A percentile compares a stretch with the other conserved stretches of the same genome.
These are phyloP conservation scores for Caenorhabditis briggsae DNA, from an alignment of 1,140 invertebrate genomes.

Conservation along the genomic window DNA sequence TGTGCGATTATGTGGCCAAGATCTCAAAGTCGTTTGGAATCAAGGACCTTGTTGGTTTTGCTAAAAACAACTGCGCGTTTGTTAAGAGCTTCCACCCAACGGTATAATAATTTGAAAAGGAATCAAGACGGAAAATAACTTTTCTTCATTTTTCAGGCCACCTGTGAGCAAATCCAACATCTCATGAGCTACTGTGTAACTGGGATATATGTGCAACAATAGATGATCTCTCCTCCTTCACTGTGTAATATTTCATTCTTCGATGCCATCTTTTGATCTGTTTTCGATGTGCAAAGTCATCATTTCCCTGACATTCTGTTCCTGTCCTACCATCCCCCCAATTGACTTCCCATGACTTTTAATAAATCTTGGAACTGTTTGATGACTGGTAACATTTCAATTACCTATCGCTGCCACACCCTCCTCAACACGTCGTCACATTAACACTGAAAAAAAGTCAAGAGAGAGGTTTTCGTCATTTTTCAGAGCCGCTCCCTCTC, in stretches of 20 bases:
- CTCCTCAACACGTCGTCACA: slow-evolving; percentile 16
- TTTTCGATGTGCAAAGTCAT: slow-evolving; percentile 10
- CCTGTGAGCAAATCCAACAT: slow-evolving; percentile 43
- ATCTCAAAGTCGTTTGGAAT: slow-evolving; percentile 34
- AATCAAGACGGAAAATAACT: no score
- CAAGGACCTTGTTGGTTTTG: slow-evolving; percentile 30
- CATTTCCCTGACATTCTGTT: slow-evolving; percentile 16
- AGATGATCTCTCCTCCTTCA: not conserved
- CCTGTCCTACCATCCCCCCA: slow-evolving; percentile 1
- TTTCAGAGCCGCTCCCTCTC: slow-evolving; percentile 31
- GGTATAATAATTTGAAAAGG: no score
- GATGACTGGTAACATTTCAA: not conserved
- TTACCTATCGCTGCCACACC: not conserved
- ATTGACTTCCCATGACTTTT: slow-evolving; percentile 35
- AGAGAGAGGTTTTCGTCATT: slow-evolving; percentile 32
- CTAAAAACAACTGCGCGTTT: slow-evolving; percentile 39
- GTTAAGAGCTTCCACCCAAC: slow-evolving; percentile 36
- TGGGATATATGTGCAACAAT: not conserved
- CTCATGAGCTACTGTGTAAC: slow-evolving; percentile 44
- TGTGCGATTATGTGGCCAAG: slow-evolving; percentile 27
- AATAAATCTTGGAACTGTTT: slow-evolving; percentile 49
- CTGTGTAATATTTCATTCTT: slow-evolving; percentile 11
- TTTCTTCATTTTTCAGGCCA: no score
- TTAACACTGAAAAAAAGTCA: not conserved
- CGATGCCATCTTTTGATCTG: slow-evolving; percentile 45